Base-by-base conservation (phyloP, 2,113 vertebrate species). In the Neolamprologus sp. region DNA sequence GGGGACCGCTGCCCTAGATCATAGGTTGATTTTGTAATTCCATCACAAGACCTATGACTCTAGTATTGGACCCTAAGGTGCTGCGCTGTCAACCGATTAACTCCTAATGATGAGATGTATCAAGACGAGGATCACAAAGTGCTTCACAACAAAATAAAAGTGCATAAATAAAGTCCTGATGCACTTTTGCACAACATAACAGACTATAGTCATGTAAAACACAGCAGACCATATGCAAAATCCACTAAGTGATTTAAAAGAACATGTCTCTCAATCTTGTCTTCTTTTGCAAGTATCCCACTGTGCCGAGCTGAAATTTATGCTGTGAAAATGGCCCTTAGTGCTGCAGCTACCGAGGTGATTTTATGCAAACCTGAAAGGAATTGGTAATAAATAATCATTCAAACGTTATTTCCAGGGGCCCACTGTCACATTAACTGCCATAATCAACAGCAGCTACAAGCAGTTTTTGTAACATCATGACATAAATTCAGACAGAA, bases 381-480 rank as follows among this genome's bases (percentile, higher is more conserved):
- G n/a, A 71, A 42, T 21, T 14, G 12, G 21, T 42, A 8, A 45
- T 45, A 45, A 42, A 16, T 26, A 45, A 73, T 73, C 3, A 73
- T 73, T 40, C n/a, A 42, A 23, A 71, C 7, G 5, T 23, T 42
- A 6, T 42, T 71, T 71, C 35, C 63, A 71, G 35, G 35, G 35
- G 11, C 63, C 63, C 7, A 16, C 65, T 23, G 65, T 42, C 65
- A 71, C 37, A 71, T 71, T 71, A 42, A 42, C 37, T 71, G 12
- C 37, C 65, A 71, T 71, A 71, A 42, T 71, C 65, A 71, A 23
- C 65, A 71, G 35, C 35, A 21, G n/a, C 65, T 71, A 23, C 65
- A 42, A 9, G 65, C n/a, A 14, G n/a, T 23, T 37, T 37, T 16
- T 71, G n/a, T 42, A 71, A 23, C 35, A 71, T 40, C n/a, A 42